phyloP scores from a whole-genome alignment of 2,113 vertebrate genomes.

The Chloropsis hardwickii region DNA sequence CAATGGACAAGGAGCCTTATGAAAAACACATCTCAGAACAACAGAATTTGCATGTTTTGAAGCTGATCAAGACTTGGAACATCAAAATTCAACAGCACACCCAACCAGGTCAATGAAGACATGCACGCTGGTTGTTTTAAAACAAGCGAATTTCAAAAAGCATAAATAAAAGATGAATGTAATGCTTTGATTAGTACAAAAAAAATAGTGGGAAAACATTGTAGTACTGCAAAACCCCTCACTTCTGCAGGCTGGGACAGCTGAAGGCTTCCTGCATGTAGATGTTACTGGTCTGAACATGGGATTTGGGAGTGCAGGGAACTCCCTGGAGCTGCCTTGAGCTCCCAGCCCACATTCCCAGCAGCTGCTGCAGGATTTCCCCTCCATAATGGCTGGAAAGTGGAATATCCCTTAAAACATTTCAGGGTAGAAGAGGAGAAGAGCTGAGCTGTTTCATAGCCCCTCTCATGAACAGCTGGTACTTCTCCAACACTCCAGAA shows the following conservation, averaged over 20 bases:
- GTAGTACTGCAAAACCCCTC: not conserved
- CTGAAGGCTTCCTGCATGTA: not conserved
- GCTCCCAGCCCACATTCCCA: not conserved
- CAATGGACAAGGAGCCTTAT: not conserved
- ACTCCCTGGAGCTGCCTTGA: not conserved
- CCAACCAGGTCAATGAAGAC: not conserved
- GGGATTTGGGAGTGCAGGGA: not conserved
- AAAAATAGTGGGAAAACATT: not conserved
- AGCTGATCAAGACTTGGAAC: not conserved
- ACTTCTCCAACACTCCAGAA: not conserved
- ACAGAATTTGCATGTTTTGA: not conserved
- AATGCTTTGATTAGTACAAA: not conserved
- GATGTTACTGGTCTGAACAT: fast-evolving
- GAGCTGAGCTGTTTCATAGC: not conserved
- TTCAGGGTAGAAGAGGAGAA: not conserved
- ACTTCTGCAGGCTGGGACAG: not conserved
- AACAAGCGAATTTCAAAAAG: not conserved
- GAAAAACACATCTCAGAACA: not conserved
- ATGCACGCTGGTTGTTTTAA: not conserved
- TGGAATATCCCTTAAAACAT: not conserved
- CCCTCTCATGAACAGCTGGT: not conserved
- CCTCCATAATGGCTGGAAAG: not conserved
- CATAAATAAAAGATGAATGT: not conserved
- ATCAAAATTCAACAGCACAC: not conserved
- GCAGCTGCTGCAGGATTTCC: not conserved